phyloP scores from a whole-genome alignment of 2,888 invertebrate species.

The Nephrotoma guestfalica region DNA sequence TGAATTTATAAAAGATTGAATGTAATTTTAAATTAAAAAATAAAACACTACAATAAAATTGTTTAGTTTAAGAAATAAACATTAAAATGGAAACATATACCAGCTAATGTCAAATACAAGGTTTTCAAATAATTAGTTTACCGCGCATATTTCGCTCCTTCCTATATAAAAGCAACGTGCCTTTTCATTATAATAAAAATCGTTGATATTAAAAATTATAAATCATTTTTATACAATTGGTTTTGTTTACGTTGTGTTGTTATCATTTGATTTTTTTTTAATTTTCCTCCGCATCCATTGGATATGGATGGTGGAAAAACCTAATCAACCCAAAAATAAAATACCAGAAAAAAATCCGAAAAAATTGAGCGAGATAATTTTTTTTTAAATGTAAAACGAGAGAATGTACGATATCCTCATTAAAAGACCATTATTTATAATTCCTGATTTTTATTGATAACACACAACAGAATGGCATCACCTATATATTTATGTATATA shows the following conservation, averaged over 20 bases:
- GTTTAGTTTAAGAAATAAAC: background rate
- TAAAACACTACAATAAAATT: background rate
- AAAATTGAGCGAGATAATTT: background rate
- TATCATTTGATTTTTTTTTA: background rate
- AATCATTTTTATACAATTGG: conserved; percentile 1
- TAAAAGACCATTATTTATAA: background rate
- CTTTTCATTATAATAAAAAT: no score
- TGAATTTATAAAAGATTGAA: background rate
- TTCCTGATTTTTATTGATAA: background rate
- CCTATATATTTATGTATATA: background rate
- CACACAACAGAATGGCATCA: background rate
- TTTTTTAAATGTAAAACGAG: background rate
- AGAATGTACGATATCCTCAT: background rate
- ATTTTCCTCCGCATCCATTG: background rate
- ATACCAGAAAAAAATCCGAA: background rate
- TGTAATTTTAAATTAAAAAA: background rate
- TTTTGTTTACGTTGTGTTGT: background rate
- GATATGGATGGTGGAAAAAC: background rate
- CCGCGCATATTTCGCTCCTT: no score
- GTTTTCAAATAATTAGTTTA: background rate
- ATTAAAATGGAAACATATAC: background rate
- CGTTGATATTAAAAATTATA: background rate
- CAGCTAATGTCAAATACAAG: background rate
- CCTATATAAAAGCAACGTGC: no score
- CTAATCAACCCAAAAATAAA: background rate